Conservation (phyloP, 2,888 invertebrate genomes). For the Dicranocentrus wangi region DNA sequence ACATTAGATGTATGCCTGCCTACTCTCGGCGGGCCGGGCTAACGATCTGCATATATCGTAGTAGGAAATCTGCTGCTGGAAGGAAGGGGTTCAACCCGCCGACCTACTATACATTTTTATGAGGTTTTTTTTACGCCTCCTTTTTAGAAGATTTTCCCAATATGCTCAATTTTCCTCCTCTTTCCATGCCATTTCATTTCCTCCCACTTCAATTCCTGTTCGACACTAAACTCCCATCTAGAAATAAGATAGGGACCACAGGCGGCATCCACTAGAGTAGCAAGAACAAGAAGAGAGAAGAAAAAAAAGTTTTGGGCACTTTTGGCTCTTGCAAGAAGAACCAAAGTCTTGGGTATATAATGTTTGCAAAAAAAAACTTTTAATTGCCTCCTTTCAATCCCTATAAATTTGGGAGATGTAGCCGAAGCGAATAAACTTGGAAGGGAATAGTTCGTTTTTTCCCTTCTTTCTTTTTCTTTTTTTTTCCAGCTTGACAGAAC, state of each 20-base stretch:
- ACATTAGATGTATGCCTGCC: background rate
- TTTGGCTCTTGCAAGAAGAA: constrained; percentile 1
- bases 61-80: no score
- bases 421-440: constrained; percentile 30
- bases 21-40: background rate
- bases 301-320: background rate
- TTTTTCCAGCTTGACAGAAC: constrained; percentile 36
- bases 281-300: background rate
- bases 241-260: no score
- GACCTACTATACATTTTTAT: constrained; percentile 20
- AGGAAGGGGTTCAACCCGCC: no score
- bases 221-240: no score
- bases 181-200: background rate
- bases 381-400: constrained; percentile 48
- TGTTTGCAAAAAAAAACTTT: constrained; percentile 53
- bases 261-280: no score
- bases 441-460: no score
- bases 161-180: background rate
- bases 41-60: constrained; percentile 5
- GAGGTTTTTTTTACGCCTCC: constrained; percentile 3
- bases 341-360: constrained; percentile 29
- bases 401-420: constrained; percentile 13
- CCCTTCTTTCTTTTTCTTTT: no score
- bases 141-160: background rate
- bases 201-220: no score